Evolutionary conservation across 1,140 invertebrate genomes (phyloP).

Genomic region (Brevipalpus yothersi): DNA sequence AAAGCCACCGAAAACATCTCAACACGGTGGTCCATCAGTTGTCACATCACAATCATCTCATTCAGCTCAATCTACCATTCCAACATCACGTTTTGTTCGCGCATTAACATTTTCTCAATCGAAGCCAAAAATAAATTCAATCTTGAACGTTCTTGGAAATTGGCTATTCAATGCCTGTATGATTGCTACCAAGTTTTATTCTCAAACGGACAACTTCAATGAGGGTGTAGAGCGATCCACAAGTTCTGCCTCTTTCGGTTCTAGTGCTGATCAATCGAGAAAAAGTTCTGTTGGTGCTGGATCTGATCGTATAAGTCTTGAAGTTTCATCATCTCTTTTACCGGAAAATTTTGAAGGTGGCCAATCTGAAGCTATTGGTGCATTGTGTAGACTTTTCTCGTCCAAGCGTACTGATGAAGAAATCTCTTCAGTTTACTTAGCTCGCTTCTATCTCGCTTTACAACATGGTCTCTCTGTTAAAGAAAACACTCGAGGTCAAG

Average conservation of each 20-base stretch:
- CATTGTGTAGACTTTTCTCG: conserved; percentile 81
- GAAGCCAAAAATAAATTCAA: conserved; percentile 69
- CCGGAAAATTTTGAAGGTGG: conserved; percentile 35
- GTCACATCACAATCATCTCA: neutral
- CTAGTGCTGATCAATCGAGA: neutral
- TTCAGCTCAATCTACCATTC: neutral
- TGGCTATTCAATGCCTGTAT: conserved; percentile 90
- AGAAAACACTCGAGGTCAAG: conserved; percentile 20
- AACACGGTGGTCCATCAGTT: neutral
- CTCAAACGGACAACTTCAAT: neutral
- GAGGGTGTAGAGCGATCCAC: neutral
- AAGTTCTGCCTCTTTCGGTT: neutral
- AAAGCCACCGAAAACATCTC: neutral
- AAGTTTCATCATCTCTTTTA: conserved; percentile 13
- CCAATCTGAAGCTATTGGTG: conserved; percentile 76
- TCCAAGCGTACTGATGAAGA: conserved; percentile 86
- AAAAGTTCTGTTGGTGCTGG: neutral
- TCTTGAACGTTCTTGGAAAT: conserved; percentile 80
- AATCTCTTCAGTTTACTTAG: conserved; percentile 75
- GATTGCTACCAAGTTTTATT: conserved; percentile 35
- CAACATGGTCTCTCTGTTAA: conserved; percentile 42
- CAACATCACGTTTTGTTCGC: neutral
- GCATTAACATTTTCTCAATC: conserved; percentile 11
- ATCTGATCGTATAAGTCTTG: conserved; percentile 1
- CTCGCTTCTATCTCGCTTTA: conserved; percentile 75